These are phyloP conservation scores for Mormyrops boulengeri DNA, from an alignment of 2,797 vertebrate species.

Conservation along the genomic window DNA sequence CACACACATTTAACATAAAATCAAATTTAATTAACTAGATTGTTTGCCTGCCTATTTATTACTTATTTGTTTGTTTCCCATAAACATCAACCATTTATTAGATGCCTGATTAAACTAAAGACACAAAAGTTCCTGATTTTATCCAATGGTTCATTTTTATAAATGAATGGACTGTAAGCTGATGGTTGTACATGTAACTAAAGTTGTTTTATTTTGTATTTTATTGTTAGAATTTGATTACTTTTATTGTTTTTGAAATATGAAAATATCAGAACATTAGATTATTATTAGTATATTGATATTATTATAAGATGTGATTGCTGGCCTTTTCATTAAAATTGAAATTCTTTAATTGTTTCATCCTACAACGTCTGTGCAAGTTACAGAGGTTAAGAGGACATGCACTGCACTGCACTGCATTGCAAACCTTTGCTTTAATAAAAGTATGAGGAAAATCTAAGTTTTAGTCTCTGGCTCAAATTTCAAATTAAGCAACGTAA, in stretches of 20 bases:
- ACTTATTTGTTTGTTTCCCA: background rate
- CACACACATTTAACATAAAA: background rate
- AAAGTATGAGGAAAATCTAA: background rate
- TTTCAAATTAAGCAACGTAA: background rate
- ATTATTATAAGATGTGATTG: background rate
- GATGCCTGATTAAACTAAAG: background rate
- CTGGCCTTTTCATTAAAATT: background rate
- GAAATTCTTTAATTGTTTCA: background rate
- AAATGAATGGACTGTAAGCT: background rate
- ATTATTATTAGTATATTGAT: background rate
- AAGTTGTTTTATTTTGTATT: background rate
- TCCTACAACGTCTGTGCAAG: background rate
- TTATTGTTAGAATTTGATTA: background rate
- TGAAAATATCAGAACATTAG: background rate
- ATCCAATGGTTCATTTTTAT: background rate
- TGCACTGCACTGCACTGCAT: background rate
- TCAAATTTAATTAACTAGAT: background rate
- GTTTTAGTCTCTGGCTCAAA: background rate
- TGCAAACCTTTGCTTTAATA: background rate
- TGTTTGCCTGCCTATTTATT: background rate
- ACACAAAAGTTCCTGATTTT: background rate
- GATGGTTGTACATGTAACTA: background rate
- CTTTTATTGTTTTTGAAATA: background rate
- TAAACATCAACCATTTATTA: background rate
- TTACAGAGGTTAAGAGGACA: background rate